These are phyloP conservation scores for Kryptolebias ocellatus DNA, from an alignment of 2,797 vertebrate genomes.

Conservation along the genomic window DNA sequence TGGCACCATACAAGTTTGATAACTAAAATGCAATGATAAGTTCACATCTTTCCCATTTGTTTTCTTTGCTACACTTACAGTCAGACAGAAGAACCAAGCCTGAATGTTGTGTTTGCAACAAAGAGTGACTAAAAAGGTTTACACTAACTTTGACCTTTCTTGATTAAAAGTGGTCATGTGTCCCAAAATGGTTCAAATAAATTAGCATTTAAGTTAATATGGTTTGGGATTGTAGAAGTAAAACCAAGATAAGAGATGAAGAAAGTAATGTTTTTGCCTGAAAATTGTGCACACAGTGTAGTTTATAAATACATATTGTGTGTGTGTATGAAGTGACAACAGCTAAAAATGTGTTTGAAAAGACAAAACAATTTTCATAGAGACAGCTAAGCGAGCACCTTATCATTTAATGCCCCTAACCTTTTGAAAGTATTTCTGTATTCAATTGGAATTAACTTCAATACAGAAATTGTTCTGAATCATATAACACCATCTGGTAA, in stretches of 20 bases:
- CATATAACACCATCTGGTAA: constrained; percentile 21
- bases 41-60: too few relatives aligned
- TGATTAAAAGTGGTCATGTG: too few relatives aligned
- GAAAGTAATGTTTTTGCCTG: not conserved
- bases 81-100: too few relatives aligned
- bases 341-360: constrained; percentile 57
- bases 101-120: too few relatives aligned
- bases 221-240: not conserved
- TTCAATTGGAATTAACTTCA: constrained; percentile 15
- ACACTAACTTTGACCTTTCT: too few relatives aligned
- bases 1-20: too few relatives aligned
- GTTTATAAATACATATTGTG: constrained; percentile 20
- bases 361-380: constrained; percentile 24
- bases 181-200: not conserved
- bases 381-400: constrained; percentile 1
- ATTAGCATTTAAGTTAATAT: not conserved
- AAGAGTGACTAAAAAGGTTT: too few relatives aligned
- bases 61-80: too few relatives aligned
- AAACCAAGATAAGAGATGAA: not conserved
- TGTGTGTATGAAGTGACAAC: constrained; percentile 41
- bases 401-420: not conserved
- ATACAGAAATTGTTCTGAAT: constrained; percentile 9
- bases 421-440: constrained; percentile 6
- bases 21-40: too few relatives aligned
- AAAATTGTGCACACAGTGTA: constrained; percentile 7